Evolutionary conservation across 53 echinoderm and acorn worm genomes (phyloP).

Genomic region (Paracentrotus lividus): DNA sequence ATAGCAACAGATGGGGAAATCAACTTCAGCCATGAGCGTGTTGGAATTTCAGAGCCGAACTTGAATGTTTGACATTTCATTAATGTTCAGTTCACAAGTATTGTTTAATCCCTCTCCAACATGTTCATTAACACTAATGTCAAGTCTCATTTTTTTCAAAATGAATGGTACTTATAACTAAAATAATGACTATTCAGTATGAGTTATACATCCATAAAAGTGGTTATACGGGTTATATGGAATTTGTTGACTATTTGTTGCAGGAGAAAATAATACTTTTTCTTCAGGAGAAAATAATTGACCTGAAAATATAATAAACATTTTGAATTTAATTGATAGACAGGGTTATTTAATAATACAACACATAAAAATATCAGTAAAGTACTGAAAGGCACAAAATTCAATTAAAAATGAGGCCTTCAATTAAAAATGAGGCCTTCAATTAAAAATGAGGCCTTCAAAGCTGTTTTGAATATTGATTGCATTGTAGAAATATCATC

Average conservation of each 20-base stretch:
- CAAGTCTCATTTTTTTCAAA: not conserved
- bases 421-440: not conserved
- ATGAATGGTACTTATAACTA: not conserved
- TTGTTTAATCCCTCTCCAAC: not conserved
- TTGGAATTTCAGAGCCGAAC: not conserved
- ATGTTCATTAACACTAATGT: not conserved
- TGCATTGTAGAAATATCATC: too few species aligned
- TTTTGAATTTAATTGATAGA: too few species aligned
- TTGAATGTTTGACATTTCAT: slow-evolving; percentile 48
- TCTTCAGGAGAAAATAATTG: too few species aligned
- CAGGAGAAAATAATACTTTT: not conserved
- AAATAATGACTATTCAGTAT: not conserved
- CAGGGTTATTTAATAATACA: too few species aligned
- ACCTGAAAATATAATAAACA: too few species aligned
- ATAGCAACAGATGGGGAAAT: slow-evolving; percentile 47
- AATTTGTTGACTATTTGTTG: too few species aligned
- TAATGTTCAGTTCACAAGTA: not conserved
- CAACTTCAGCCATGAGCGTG: slow-evolving; percentile 4
- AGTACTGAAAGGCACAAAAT: not conserved
- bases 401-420: not conserved
- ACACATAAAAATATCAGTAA: too few species aligned
- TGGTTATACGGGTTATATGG: too few species aligned
- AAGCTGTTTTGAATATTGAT: too few species aligned
- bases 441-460: not conserved
- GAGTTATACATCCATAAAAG: too few species aligned